phyloP scores from a whole-genome alignment of 2,113 vertebrate species.

The Burhinus bistriatus region DNA sequence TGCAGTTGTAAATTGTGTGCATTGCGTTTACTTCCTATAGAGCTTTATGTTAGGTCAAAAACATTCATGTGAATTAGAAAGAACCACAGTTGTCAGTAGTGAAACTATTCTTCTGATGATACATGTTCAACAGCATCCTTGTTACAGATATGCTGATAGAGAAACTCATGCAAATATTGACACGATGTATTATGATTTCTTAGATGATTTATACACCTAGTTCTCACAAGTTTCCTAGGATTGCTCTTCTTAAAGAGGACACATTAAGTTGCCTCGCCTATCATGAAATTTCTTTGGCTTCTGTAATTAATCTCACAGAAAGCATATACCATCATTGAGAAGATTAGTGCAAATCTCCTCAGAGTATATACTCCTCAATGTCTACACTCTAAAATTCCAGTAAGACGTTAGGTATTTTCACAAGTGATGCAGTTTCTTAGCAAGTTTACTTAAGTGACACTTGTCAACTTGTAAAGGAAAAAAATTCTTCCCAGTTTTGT shows the following conservation, averaged over 20 bases:
- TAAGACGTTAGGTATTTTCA: neutral
- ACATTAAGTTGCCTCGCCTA: neutral
- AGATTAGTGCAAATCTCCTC: neutral
- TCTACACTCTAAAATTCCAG: neutral
- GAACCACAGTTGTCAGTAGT: neutral
- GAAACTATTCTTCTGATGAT: neutral
- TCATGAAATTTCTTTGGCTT: conserved; percentile 1
- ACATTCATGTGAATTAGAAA: neutral
- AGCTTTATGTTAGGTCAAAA: neutral
- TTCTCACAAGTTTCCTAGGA: neutral
- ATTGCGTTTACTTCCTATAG: neutral
- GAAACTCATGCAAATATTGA: neutral
- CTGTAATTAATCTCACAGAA: neutral
- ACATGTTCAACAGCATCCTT: neutral
- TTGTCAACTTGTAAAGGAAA: neutral
- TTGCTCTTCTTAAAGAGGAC: neutral
- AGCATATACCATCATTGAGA: neutral
- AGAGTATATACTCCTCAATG: neutral
- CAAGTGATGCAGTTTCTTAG: neutral
- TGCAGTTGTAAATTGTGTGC: rapidly evolving
- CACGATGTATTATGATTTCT: neutral
- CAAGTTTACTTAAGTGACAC: neutral
- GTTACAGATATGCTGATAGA: neutral
- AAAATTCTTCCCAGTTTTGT: neutral
- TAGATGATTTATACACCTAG: neutral